Percentiles rank a stretch among this genome's conserved stretches.
Conservation (phyloP, 2,797 vertebrate species). For the Muscicapa comitata region DNA sequence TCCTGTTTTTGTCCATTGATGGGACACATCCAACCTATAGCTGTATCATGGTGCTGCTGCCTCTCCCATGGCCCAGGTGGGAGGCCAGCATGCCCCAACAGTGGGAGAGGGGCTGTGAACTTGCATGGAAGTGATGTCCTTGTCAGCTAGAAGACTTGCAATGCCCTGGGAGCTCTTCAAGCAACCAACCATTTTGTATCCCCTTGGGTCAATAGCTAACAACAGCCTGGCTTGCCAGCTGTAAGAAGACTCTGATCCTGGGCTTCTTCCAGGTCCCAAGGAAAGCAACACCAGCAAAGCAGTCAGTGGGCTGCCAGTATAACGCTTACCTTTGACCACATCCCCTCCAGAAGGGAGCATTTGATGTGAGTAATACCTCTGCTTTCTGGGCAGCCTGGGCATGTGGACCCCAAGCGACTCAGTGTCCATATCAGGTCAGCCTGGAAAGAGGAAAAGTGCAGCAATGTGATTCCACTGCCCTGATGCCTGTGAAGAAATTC, state of each 20-base stretch:
- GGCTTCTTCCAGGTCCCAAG: background rate
- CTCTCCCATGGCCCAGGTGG: background rate
- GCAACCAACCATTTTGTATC: background rate
- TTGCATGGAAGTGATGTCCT: background rate
- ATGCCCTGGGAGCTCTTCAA: background rate
- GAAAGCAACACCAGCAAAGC: background rate
- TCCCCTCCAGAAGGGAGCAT: background rate
- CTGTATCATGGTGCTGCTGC: background rate
- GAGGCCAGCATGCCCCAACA: rapidly evolving
- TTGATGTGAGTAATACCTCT: background rate
- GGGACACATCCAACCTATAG: rapidly evolving
- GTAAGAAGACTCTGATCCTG: background rate
- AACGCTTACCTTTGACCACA: background rate
- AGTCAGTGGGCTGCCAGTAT: background rate
- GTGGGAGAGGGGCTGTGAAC: background rate
- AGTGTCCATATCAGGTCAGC: background rate
- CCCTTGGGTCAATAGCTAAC: background rate
- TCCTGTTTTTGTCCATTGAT: background rate
- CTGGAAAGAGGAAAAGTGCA: background rate
- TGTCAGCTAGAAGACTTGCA: background rate
- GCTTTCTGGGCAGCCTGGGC: background rate
- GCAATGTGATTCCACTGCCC: background rate
- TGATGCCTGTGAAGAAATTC: background rate
- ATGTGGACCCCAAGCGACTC: background rate
- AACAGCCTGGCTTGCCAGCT: background rate